phyloP scores from a whole-genome alignment of 2,888 invertebrate species.

The Linnaemya vulpina region DNA sequence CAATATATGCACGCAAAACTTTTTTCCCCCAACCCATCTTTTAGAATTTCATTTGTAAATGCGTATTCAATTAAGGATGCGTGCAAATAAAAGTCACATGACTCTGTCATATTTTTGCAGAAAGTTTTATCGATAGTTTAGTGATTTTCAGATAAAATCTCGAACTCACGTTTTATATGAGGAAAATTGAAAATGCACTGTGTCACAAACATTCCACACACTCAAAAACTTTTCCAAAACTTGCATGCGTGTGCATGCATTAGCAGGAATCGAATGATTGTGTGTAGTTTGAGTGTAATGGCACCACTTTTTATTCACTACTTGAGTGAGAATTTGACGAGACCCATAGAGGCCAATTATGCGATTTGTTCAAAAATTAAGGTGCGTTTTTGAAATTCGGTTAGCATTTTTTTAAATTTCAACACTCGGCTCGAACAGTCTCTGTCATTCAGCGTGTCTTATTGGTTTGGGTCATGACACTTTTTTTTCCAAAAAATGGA shows the following conservation, averaged over 20 bases:
- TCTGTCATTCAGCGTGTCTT: too few species aligned
- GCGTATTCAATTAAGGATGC: not conserved
- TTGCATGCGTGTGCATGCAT: not conserved
- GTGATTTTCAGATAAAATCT: slow-evolving; percentile 21
- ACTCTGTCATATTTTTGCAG: not conserved
- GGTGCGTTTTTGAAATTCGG: too few species aligned
- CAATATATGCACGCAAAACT: not conserved
- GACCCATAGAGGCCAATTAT: too few species aligned
- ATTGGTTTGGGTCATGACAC: too few species aligned
- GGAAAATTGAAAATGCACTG: not conserved
- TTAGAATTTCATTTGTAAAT: not conserved
- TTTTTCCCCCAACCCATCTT: not conserved
- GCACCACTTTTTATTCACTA: not conserved
- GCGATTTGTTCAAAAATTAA: too few species aligned
- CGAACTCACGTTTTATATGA: slow-evolving; percentile 18
- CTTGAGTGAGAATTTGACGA: too few species aligned
- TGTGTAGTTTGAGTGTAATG: not conserved
- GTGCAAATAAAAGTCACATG: slow-evolving; percentile 2
- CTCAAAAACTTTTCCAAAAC: not conserved
- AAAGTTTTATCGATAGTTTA: not conserved
- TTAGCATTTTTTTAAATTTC: too few species aligned
- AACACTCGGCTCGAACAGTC: too few species aligned
- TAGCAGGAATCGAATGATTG: not conserved
- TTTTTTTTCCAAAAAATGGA: too few species aligned
- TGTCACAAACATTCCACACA: not conserved